Evolutionary conservation across 1,140 invertebrate genomes (phyloP).

Genomic region (Paraescarpia echinospica): DNA sequence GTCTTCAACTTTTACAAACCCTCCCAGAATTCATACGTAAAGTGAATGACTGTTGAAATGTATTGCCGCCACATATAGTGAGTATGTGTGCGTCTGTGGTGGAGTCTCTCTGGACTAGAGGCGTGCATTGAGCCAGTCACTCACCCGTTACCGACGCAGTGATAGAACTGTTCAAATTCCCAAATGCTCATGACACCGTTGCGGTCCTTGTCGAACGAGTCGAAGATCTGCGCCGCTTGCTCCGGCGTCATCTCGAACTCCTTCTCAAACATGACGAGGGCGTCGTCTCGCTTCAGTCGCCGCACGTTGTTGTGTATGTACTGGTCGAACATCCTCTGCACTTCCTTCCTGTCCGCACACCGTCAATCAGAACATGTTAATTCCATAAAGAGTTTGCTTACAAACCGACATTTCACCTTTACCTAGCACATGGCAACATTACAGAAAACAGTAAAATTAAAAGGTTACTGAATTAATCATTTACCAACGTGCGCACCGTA

Average conservation of each 20-base stretch:
- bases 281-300: conserved; percentile 31
- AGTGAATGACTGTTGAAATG: too few species aligned
- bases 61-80: too few species aligned
- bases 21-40: too few species aligned
- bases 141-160: conserved; percentile 27
- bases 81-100: neutral
- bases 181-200: conserved; percentile 33
- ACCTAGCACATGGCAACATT: too few species aligned
- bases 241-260: conserved; percentile 29
- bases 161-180: conserved; percentile 33
- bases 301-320: conserved; percentile 30
- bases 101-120: too few species aligned
- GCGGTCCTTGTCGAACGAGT: conserved; percentile 32
- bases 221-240: conserved; percentile 28
- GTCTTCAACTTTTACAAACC: too few species aligned
- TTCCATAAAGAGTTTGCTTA: too few species aligned
- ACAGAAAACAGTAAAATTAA: too few species aligned
- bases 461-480: too few species aligned
- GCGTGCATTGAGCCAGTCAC: neutral
- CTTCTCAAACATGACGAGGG: conserved; percentile 27
- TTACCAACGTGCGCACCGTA: too few species aligned
- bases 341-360: conserved; percentile 21
- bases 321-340: conserved; percentile 31
- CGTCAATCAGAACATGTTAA: neutral
- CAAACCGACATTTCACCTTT: too few species aligned